These are phyloP conservation scores for Sitophilus oryzae DNA, from an alignment of 1,140 invertebrate species.

Conservation along the genomic window DNA sequence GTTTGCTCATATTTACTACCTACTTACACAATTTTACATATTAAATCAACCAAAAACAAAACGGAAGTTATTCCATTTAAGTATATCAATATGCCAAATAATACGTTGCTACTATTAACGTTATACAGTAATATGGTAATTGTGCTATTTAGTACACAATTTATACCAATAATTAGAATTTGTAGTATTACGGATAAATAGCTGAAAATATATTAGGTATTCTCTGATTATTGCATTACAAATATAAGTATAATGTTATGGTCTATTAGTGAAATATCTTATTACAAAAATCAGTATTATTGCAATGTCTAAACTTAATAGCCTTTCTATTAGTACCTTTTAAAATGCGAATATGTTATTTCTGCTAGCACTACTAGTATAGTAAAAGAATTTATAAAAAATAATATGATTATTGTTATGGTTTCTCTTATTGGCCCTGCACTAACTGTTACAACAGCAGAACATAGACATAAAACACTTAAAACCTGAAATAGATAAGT, in stretches of 20 bases:
- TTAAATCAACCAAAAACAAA: slow-evolving; percentile 12
- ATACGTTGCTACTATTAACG: neutral
- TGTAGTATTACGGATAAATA: slow-evolving; percentile 3
- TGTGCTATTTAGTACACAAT: neutral
- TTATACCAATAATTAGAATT: neutral
- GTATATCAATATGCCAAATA: neutral
- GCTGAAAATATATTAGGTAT: neutral
- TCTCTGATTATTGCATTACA: neutral
- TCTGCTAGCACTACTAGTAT: neutral
- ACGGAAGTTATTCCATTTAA: slow-evolving; percentile 7
- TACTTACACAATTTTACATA: slow-evolving; percentile 19
- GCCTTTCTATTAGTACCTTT: too few species aligned
- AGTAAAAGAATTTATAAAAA: neutral
- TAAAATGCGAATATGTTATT: slow-evolving; percentile 5
- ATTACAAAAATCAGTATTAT: neutral
- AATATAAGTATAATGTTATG: neutral
- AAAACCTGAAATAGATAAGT: slow-evolving; percentile 2
- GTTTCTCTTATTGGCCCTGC: neutral
- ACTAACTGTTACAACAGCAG: neutral
- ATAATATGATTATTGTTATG: neutral
- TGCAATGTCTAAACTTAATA: too few species aligned
- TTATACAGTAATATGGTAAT: neutral
- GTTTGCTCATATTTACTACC: neutral
- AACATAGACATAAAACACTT: neutral
- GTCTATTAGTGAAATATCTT: neutral